Evolutionary conservation across 2,797 vertebrate species (phyloP).

Genomic region (Fundulus diaphanus): DNA sequence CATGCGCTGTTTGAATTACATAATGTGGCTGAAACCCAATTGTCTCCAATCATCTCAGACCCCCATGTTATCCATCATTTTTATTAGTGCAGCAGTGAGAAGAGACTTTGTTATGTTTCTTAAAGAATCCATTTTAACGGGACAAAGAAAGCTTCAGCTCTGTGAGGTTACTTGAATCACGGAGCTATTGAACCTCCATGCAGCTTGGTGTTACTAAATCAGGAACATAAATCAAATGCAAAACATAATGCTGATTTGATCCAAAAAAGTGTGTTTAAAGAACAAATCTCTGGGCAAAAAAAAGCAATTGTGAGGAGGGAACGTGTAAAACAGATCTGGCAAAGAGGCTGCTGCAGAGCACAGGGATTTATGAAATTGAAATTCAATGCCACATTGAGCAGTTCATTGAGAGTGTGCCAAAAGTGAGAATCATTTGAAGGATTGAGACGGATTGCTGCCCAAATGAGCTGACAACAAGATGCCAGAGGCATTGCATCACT

Average conservation of each 20-base stretch:
- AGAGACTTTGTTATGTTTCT: slow-evolving; percentile 84
- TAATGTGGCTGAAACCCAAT: slow-evolving; percentile 83
- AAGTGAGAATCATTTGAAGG: slow-evolving; percentile 78
- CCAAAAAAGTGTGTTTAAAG: slow-evolving; percentile 48
- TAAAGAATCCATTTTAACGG: slow-evolving; percentile 78
- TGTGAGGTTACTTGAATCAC: slow-evolving; percentile 51
- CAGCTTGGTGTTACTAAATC: slow-evolving; percentile 7
- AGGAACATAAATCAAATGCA: slow-evolving; percentile 19
- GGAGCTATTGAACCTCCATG: slow-evolving; percentile 32
- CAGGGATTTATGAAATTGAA: slow-evolving; percentile 76
- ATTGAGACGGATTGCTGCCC: slow-evolving; percentile 84
- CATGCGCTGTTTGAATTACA: slow-evolving; percentile 79
- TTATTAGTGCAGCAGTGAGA: slow-evolving; percentile 82
- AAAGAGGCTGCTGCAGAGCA: slow-evolving; percentile 59
- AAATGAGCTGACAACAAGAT: slow-evolving; percentile 84
- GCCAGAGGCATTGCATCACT: slow-evolving; percentile 81
- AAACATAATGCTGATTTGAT: slow-evolving; percentile 31
- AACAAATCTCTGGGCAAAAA: slow-evolving; percentile 39
- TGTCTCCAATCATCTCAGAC: slow-evolving; percentile 80
- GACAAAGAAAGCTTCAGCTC: slow-evolving; percentile 67
- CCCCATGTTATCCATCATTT: slow-evolving; percentile 84
- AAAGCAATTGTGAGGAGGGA: slow-evolving; percentile 44
- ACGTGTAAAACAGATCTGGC: slow-evolving; percentile 51
- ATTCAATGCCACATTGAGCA: slow-evolving; percentile 77
- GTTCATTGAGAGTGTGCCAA: slow-evolving; percentile 77